phyloP scores from a whole-genome alignment of 2,113 vertebrate species.

The Coptodon rendalli region DNA sequence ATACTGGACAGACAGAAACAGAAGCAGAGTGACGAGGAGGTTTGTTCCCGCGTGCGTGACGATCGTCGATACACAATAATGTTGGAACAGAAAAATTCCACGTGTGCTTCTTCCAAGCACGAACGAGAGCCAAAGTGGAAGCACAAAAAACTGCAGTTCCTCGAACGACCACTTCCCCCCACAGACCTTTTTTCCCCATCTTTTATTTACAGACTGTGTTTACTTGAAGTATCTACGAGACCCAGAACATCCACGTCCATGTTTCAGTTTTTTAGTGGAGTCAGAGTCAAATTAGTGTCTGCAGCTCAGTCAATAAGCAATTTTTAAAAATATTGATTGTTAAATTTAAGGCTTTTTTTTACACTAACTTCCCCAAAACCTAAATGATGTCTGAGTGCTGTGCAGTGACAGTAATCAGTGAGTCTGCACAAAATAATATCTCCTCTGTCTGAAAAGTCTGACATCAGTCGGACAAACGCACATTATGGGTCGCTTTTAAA shows the following conservation, averaged over 20 bases:
- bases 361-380: background rate
- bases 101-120: background rate
- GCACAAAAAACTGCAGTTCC: background rate
- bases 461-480: background rate
- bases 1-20: conserved; percentile 33
- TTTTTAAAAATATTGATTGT: background rate
- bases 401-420: background rate
- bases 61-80: fast-evolving
- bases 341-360: background rate
- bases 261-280: background rate
- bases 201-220: background rate
- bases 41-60: fast-evolving
- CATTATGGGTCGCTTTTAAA: background rate
- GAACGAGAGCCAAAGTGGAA: background rate
- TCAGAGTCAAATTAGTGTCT: background rate
- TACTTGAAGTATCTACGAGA: fast-evolving
- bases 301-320: background rate
- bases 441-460: background rate
- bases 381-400: background rate
- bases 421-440: background rate
- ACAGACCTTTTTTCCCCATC: fast-evolving
- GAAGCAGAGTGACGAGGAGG: background rate
- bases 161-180: fast-evolving
- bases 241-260: fast-evolving
- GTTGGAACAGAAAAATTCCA: fast-evolving